Percentiles rank a stretch among this genome's conserved stretches.
These are phyloP conservation scores for Poeciliopsis turrubarensis DNA, from an alignment of 2,113 vertebrate species.

Conservation along the genomic window DNA sequence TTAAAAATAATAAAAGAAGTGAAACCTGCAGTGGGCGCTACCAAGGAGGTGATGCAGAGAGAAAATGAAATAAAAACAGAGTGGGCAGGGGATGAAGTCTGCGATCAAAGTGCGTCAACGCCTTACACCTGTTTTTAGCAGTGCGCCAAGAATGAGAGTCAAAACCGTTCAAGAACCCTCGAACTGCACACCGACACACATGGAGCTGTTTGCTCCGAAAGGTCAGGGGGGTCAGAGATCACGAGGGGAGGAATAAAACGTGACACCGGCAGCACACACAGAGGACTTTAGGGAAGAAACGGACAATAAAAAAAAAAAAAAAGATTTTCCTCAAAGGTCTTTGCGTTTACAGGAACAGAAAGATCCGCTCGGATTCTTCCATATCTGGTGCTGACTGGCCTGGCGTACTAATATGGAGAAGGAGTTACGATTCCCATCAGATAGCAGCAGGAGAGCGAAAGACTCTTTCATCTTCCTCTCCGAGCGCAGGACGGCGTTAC, in stretches of 20 bases:
- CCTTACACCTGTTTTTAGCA: background rate
- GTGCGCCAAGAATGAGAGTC: background rate
- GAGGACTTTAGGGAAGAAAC: background rate
- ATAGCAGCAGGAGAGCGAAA: conserved; percentile 55
- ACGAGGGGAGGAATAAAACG: conserved; percentile 14
- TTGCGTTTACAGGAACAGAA: background rate
- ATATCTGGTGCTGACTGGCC: conserved; percentile 29
- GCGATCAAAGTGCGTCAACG: conserved; percentile 2
- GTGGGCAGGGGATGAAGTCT: background rate
- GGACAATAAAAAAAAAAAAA: background rate
- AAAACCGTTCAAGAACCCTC: background rate
- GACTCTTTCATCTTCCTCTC: conserved; percentile 55
- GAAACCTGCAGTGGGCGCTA: conserved; percentile 2
- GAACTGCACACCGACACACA: conserved; percentile 25
- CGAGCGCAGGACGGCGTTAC: conserved; percentile 62
- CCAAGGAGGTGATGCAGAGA: background rate
- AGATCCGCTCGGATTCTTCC: conserved; percentile 23
- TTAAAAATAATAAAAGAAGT: background rate
- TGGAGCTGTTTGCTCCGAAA: conserved; percentile 19
- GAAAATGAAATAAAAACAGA: background rate
- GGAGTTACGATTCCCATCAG: conserved; percentile 41
- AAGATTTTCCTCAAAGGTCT: background rate
- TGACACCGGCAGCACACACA: conserved; percentile 18
- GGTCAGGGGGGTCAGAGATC: conserved; percentile 52
- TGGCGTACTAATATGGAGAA: conserved; percentile 25